A percentile compares a stretch with the other conserved stretches of the same genome.
Evolutionary conservation across 2,797 vertebrate genomes (phyloP).

Genomic region (Dallia pectoralis): DNA sequence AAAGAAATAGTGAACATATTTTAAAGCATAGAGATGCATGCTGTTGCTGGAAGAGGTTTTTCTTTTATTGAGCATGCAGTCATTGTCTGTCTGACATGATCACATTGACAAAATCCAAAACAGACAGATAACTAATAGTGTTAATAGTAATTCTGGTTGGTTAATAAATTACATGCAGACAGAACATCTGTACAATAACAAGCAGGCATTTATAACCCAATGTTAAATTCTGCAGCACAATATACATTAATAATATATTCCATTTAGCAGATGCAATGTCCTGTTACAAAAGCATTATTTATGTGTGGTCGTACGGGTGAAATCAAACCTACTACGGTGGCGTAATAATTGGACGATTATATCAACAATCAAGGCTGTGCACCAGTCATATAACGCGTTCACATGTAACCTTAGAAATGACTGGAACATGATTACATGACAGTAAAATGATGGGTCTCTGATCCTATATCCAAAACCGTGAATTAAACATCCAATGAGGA

Average conservation of each 20-base stretch:
- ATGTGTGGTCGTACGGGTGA: too few species aligned
- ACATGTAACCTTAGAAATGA: neutral
- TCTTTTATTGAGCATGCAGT: conserved; percentile 12
- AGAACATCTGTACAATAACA: conserved; percentile 33
- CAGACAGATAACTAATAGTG: conserved; percentile 21
- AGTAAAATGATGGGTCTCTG: neutral
- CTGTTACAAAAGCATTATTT: too few species aligned
- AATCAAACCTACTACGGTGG: too few species aligned
- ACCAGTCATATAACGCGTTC: neutral
- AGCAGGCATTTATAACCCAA: neutral
- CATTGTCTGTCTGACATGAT: neutral
- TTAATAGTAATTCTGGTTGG: conserved; percentile 43
- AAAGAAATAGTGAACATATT: conserved; percentile 39
- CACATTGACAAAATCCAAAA: conserved; percentile 6
- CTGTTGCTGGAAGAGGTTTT: conserved; percentile 22
- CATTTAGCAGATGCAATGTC: too few species aligned
- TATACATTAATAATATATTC: neutral
- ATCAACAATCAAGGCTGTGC: neutral
- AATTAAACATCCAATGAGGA: neutral
- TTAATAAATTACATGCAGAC: conserved; percentile 62
- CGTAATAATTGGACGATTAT: neutral
- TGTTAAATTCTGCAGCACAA: conserved; percentile 1
- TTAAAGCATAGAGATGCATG: conserved; percentile 26
- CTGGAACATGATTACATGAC: neutral
- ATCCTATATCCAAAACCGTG: neutral